Evolutionary conservation across 2,888 invertebrate genomes (phyloP).

Genomic region (Epinotia ramella): DNA sequence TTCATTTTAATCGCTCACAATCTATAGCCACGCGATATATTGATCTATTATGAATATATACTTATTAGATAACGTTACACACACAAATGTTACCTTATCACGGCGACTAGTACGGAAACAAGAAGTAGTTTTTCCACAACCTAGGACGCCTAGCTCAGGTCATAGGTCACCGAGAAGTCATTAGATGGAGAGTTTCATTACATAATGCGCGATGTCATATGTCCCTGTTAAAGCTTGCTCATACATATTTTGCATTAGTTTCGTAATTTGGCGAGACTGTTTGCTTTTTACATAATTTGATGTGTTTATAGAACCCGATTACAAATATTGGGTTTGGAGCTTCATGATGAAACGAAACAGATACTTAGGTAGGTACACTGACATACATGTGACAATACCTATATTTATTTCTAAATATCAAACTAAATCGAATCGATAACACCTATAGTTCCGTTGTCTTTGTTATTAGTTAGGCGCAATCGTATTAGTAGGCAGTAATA

Average conservation of each 20-base stretch:
- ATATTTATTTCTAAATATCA: neutral
- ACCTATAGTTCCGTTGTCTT: no score
- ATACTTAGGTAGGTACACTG: neutral
- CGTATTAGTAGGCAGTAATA: no score
- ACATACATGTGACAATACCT: neutral
- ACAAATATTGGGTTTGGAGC: constrained; percentile 10
- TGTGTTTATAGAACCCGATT: constrained; percentile 16
- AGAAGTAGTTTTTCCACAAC: constrained; percentile 39
- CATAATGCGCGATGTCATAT: constrained; percentile 33
- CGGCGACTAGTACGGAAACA: neutral
- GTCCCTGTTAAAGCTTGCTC: constrained; percentile 25
- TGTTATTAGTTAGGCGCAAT: no score
- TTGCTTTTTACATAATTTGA: constrained; percentile 41
- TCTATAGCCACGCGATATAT: no score
- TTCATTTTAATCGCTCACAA: no score
- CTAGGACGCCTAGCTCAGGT: constrained; percentile 30
- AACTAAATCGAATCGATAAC: no score
- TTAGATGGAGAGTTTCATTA: constrained; percentile 41
- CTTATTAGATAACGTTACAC: neutral
- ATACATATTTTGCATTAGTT: constrained; percentile 42
- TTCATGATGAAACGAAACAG: neutral
- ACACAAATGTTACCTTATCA: constrained; percentile 2
- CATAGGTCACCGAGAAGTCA: constrained; percentile 42
- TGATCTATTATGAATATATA: neutral
- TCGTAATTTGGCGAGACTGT: constrained; percentile 38